Conservation (phyloP, 2,113 vertebrate genomes). For the Cepphus grylle region DNA sequence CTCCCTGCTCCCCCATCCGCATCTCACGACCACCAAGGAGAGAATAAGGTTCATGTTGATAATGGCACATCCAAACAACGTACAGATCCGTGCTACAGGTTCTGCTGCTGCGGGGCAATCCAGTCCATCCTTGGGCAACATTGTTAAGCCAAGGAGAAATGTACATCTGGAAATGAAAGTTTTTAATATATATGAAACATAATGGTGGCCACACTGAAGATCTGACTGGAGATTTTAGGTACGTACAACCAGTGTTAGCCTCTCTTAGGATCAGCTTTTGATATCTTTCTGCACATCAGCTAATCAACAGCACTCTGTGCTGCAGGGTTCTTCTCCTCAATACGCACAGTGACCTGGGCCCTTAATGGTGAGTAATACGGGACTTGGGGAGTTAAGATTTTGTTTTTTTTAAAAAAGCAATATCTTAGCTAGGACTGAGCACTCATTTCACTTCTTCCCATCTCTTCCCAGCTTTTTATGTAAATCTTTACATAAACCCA, state of each 20-base stretch:
- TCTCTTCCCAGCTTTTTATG: not conserved
- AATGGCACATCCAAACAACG: not conserved
- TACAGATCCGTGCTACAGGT: not conserved
- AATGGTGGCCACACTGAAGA: not conserved
- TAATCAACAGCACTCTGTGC: not conserved
- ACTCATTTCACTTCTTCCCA: not conserved
- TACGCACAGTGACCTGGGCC: not conserved
- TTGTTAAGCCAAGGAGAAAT: not conserved
- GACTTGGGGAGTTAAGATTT: not conserved
- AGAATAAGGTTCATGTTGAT: not conserved
- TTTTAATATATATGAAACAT: not conserved
- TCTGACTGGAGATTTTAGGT: not conserved
- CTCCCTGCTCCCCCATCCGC: not conserved
- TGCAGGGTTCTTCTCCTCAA: not conserved
- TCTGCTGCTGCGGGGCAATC: not conserved
- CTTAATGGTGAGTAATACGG: not conserved
- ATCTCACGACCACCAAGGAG: not conserved
- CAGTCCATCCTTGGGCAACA: not conserved
- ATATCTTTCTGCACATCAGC: not conserved
- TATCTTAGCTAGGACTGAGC: not conserved
- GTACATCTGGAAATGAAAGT: not conserved
- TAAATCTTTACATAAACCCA: slow-evolving; percentile 37
- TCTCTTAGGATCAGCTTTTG: not conserved
- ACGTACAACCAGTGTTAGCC: not conserved
- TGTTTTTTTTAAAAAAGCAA: not conserved